Percentiles rank a stretch among this genome's conserved stretches.
Evolutionary conservation across 37 sponge, comb jelly and placozoan species (phyloP).

Genomic region (Dysidea cf. avara): DNA sequence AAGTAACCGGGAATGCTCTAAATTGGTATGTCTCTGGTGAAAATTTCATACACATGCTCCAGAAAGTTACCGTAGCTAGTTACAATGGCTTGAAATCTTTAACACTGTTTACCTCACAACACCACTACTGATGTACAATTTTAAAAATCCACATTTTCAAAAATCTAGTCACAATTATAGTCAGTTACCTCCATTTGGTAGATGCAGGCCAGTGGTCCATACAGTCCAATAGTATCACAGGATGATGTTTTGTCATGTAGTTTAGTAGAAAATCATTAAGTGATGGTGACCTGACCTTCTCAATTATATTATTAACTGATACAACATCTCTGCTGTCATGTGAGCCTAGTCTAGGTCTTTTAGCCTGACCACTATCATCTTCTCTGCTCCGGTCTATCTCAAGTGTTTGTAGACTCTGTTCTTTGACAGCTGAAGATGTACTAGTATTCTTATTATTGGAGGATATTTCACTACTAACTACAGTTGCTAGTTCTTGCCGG

Average conservation of each 20-base stretch:
- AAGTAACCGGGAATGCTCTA: no score
- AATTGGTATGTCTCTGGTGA: no score
- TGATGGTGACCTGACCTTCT: conserved; percentile 34
- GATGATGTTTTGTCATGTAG: conserved; percentile 46
- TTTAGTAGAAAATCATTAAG: conserved; percentile 33
- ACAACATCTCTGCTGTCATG: not conserved
- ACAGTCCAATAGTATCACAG: conserved; percentile 60
- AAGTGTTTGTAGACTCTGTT: conserved; percentile 44
- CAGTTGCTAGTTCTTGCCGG: conserved; percentile 32
- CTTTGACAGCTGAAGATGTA: no score
- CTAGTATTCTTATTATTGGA: not conserved
- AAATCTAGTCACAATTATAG: no score
- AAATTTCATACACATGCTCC: no score
- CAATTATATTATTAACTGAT: not conserved
- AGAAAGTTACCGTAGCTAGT: no score
- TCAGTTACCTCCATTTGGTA: conserved; percentile 83
- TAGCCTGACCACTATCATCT: not conserved
- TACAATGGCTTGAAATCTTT: no score
- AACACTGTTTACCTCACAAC: no score
- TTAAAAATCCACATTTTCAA: no score
- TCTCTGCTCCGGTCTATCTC: not conserved
- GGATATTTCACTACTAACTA: conserved; percentile 6
- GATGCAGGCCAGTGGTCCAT: conserved; percentile 80
- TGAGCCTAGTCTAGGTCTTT: conserved; percentile 1
- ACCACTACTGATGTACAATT: no score